Conservation (phyloP, 2,888 invertebrate species). For the Oscheius sp. region DNA sequence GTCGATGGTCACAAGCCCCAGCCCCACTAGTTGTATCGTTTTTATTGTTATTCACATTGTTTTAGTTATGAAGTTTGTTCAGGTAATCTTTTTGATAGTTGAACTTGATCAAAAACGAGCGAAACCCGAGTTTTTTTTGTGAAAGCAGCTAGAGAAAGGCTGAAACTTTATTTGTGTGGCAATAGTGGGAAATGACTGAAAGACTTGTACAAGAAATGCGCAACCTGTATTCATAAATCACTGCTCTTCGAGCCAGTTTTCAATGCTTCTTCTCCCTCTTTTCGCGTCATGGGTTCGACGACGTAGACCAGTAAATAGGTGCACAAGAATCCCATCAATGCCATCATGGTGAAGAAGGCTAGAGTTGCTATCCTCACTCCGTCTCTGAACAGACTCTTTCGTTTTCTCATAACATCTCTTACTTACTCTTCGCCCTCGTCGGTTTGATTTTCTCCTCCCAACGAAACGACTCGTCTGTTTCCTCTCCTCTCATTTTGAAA, state of each 20-base stretch:
- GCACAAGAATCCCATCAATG: conserved; percentile 37
- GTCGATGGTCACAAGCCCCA: conserved; percentile 96
- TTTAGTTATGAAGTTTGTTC: neutral
- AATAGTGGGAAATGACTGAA: neutral
- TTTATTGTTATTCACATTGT: neutral
- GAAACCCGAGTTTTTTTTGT: neutral
- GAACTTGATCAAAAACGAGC: too few relatives aligned
- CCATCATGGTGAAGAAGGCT: conserved; percentile 41
- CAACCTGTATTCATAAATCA: neutral
- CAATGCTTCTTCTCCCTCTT: neutral
- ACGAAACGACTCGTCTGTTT: conserved; percentile 10
- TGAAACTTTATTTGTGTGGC: too few relatives aligned
- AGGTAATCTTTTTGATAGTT: neutral
- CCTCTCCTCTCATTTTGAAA: conserved; percentile 23
- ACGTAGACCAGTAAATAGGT: conserved; percentile 39
- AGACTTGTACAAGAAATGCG: neutral
- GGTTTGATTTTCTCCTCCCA: conserved; percentile 5
- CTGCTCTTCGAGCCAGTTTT: neutral
- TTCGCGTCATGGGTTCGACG: conserved; percentile 36
- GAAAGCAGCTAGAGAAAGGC: neutral
- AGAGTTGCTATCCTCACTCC: conserved; percentile 37
- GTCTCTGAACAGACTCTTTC: conserved; percentile 19
- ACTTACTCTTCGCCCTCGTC: conserved; percentile 28
- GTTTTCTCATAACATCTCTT: too few relatives aligned
- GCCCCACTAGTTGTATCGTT: conserved; percentile 81